A percentile compares a stretch with the other conserved stretches of the same genome.
phyloP scores from a whole-genome alignment of 2,888 invertebrate genomes.

The Brachylomia viminalis region DNA sequence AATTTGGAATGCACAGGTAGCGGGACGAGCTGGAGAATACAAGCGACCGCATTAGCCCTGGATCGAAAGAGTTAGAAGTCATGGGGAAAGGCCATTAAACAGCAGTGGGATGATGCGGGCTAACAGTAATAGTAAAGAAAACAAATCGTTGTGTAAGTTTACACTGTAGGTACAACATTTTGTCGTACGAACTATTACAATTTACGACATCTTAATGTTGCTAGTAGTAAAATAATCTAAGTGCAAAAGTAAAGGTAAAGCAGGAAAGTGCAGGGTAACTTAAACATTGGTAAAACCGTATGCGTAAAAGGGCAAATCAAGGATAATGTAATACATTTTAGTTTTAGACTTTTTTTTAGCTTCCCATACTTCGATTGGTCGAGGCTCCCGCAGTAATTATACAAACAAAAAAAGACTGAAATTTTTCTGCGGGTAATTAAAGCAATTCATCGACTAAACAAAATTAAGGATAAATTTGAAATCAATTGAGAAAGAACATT shows the following conservation, averaged over 20 bases:
- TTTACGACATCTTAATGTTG: constrained; percentile 5
- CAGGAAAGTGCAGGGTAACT: constrained; percentile 35
- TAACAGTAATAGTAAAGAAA: not conserved
- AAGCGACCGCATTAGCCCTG: too few species aligned
- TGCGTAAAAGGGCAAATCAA: constrained; percentile 35
- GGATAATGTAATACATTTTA: constrained; percentile 26
- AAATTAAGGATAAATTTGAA: not conserved
- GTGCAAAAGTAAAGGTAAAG: not conserved
- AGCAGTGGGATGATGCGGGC: too few species aligned
- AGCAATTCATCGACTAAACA: not conserved
- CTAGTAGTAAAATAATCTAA: not conserved
- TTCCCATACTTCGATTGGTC: too few species aligned
- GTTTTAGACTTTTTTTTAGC: not conserved
- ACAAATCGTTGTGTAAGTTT: not conserved
- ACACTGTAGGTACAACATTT: not conserved
- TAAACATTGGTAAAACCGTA: constrained; percentile 42
- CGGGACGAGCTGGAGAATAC: too few species aligned
- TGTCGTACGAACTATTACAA: not conserved
- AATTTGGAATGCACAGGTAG: not conserved
- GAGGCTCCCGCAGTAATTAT: too few species aligned
- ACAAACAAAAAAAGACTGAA: too few species aligned
- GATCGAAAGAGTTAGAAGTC: too few species aligned
- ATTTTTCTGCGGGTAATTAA: not conserved
- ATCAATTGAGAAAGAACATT: not conserved
- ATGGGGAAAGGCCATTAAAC: too few species aligned